These are phyloP conservation scores for Drosophila malerkotliana DNA, from an alignment of 1,140 invertebrate genomes.

Conservation along the genomic window DNA sequence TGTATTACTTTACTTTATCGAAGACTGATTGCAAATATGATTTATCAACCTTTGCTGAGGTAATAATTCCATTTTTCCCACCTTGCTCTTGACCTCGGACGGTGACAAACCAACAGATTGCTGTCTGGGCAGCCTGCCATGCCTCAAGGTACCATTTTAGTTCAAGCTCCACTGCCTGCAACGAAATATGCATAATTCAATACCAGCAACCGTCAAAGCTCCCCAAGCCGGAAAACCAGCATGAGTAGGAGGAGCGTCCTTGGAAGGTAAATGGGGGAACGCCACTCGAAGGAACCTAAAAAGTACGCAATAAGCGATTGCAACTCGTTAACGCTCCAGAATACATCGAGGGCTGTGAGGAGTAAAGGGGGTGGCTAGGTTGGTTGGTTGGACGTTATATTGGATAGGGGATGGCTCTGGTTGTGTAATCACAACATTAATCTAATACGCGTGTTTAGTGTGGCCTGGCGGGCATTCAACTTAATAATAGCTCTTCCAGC, in stretches of 20 bases:
- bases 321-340: slow-evolving; percentile 63
- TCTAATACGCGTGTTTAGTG: slow-evolving; percentile 67
- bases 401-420: not conserved
- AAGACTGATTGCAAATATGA: slow-evolving; percentile 24
- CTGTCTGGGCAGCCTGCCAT: slow-evolving; percentile 23
- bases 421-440: slow-evolving; percentile 69
- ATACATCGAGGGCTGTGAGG: slow-evolving; percentile 2
- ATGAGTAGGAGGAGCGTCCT: slow-evolving; percentile 7
- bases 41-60: slow-evolving; percentile 34
- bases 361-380: not conserved
- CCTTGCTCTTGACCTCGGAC: not conserved
- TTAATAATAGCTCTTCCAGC: slow-evolving; percentile 65
- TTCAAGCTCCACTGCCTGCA: slow-evolving; percentile 45
- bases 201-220: slow-evolving; percentile 12
- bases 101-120: slow-evolving; percentile 52
- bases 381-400: not conserved
- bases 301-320: slow-evolving; percentile 62
- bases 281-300: slow-evolving; percentile 20
- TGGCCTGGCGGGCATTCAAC: slow-evolving; percentile 46
- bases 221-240: not conserved
- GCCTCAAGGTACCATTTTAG: slow-evolving; percentile 17
- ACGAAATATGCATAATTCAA: slow-evolving; percentile 73
- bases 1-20: slow-evolving; percentile 30
- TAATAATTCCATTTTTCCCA: slow-evolving; percentile 30
- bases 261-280: slow-evolving; percentile 7